Evolutionary conservation across 2,113 vertebrate species (phyloP).

Genomic region (Hydropotes inermis): DNA sequence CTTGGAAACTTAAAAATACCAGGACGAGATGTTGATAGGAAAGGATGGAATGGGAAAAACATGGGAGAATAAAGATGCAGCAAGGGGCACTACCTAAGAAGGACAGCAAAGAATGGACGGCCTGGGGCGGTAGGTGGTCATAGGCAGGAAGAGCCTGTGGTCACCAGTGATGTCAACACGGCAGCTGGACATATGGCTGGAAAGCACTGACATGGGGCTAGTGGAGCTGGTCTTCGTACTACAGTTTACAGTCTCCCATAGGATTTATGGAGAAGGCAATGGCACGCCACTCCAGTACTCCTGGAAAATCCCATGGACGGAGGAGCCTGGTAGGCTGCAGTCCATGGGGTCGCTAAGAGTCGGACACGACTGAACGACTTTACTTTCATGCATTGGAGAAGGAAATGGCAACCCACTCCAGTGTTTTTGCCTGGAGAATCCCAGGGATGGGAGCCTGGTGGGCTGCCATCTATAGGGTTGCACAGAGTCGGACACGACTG

Average conservation of each 20-base stretch:
- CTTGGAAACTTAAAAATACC: neutral
- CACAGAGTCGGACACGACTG: fast-evolving
- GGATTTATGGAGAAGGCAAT: neutral
- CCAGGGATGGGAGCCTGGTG: neutral
- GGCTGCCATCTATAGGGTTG: fast-evolving
- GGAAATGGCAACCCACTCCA: neutral
- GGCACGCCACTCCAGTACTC: neutral
- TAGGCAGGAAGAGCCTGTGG: neutral
- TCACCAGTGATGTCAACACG: neutral
- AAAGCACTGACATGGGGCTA: neutral
- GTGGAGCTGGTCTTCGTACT: neutral
- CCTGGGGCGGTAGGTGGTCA: fast-evolving
- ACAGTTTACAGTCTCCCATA: neutral
- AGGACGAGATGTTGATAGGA: neutral
- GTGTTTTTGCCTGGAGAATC: neutral
- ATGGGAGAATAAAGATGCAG: neutral
- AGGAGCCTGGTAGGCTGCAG: neutral
- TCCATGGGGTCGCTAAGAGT: neutral
- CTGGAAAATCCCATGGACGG: neutral
- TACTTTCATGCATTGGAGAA: neutral
- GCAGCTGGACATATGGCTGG: fast-evolving
- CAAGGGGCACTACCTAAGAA: neutral
- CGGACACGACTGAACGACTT: fast-evolving
- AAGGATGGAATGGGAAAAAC: neutral
- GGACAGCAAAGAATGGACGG: neutral